Conservation (phyloP, 2,113 vertebrate species). For the Felis chaus region DNA sequence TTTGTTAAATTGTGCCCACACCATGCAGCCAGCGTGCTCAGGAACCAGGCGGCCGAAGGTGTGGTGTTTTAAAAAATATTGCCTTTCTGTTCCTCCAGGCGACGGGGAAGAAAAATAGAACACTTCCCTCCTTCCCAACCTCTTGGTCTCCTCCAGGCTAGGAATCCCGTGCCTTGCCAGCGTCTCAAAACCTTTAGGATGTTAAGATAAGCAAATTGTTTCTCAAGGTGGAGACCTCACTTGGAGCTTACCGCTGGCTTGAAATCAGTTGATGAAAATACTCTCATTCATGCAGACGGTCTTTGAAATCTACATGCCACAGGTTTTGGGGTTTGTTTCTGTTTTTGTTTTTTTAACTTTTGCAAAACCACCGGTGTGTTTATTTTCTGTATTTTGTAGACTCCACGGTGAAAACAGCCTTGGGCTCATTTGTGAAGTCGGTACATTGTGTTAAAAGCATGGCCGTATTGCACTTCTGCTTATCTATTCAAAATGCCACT, state of each 20-base stretch:
- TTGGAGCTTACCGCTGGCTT: slow-evolving; percentile 67
- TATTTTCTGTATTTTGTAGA: slow-evolving; percentile 66
- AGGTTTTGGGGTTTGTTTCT: background rate
- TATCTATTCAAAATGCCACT: slow-evolving; percentile 88
- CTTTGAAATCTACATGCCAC: background rate
- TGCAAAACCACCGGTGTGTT: background rate
- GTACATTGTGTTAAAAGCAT: slow-evolving; percentile 82
- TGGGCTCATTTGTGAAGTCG: slow-evolving; percentile 71
- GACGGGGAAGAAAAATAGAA: slow-evolving; percentile 69
- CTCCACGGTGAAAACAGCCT: slow-evolving; percentile 74
- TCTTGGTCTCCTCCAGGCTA: slow-evolving; percentile 57
- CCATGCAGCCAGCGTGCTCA: slow-evolving; percentile 79
- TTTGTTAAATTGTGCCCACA: slow-evolving; percentile 86
- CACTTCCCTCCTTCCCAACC: background rate
- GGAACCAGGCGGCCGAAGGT: slow-evolving; percentile 83
- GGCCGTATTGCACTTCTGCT: slow-evolving; percentile 83
- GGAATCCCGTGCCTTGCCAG: background rate
- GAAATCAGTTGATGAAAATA: slow-evolving; percentile 68
- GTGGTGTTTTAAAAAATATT: slow-evolving; percentile 78
- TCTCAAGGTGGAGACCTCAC: slow-evolving; percentile 53
- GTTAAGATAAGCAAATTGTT: slow-evolving; percentile 57
- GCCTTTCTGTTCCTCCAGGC: slow-evolving; percentile 64
- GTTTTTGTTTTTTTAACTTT: slow-evolving; percentile 12
- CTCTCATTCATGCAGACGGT: slow-evolving; percentile 53
- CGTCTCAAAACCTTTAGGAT: background rate